These are phyloP conservation scores for Apolygus lucorum DNA, from an alignment of 1,140 invertebrate species.

Conservation along the genomic window DNA sequence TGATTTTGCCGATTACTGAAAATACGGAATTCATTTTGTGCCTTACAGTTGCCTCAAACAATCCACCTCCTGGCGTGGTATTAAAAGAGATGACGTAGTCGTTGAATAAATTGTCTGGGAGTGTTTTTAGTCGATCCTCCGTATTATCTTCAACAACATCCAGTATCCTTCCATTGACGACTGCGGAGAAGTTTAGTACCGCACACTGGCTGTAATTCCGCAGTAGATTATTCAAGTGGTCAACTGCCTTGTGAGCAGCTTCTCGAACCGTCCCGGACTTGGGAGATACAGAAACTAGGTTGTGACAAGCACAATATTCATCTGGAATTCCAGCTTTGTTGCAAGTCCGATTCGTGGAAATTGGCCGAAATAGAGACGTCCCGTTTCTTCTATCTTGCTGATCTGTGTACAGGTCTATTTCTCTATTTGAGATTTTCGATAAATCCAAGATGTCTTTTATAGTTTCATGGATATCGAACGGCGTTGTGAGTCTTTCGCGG, in stretches of 20 bases:
- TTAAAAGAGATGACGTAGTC: constrained; percentile 30
- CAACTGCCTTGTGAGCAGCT: constrained; percentile 48
- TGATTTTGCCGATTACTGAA: constrained; percentile 52
- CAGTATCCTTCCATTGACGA: constrained; percentile 27
- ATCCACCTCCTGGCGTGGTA: constrained; percentile 30
- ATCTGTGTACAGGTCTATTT: constrained; percentile 32
- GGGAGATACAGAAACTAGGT: constrained; percentile 44
- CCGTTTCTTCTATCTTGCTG: constrained; percentile 39
- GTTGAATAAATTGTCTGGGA: constrained; percentile 14
- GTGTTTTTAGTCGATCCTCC: constrained; percentile 4
- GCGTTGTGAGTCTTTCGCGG: constrained; percentile 45
- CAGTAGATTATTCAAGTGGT: constrained; percentile 54
- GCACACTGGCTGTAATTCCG: constrained; percentile 48
- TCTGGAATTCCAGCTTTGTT: constrained; percentile 59
- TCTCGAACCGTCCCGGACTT: constrained; percentile 43
- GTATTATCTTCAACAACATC: too few species aligned
- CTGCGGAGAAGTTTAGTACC: constrained; percentile 22
- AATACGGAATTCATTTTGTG: neutral
- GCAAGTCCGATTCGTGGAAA: constrained; percentile 66
- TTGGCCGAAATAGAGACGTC: constrained; percentile 64
- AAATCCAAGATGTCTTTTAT: constrained; percentile 51
- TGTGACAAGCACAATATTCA: constrained; percentile 77
- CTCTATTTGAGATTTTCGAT: constrained; percentile 34
- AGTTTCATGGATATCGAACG: constrained; percentile 56
- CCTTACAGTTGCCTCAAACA: constrained; percentile 44